Evolutionary conservation across 2,113 vertebrate genomes (phyloP), one percentile per base, ranked within the genome.

Genomic region (Chlorocebus sabaeus): DNA sequence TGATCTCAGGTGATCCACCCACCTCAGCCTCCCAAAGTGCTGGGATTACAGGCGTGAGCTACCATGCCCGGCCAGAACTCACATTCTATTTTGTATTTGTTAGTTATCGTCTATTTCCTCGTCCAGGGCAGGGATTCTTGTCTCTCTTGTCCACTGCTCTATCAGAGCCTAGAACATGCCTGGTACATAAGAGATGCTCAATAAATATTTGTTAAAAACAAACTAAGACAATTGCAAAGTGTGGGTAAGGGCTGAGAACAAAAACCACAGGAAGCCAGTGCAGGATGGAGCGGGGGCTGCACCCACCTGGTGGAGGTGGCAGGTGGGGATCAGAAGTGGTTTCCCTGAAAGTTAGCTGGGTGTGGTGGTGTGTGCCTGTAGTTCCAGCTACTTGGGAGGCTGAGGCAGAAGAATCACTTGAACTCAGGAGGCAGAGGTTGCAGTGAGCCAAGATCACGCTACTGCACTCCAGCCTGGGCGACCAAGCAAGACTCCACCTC

Each of bases 81-180:
- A 12, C 1, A 0, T 3, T 61, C 2, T 25, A 38, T 8, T 27
- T 6, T 25, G 0, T 2, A 1, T 2, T 6, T 67, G 3, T 17
- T 22, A 30, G 40, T 13, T 27, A 3, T 2, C 0, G 1, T 22
- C 43, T 1, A 9, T 45, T 61, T 81, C 79, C 67, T 23, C 9
- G 0, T 40, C 22, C 13, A 55, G 30, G 22, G 45, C 52, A 59
- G 90, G 35, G 55, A 43, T 10, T 75, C 8, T 61, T 55, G 68
- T 52, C 59, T 68, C n/a, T 35, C 45, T 55, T 18, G 59, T 38
- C 64, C 55, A 23, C 81, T 20, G 35, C 11, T 22, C 2, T 13
- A 35, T 73, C 48, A 75, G 84, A 59, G 32, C 67, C 30, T 8
- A 6, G 25, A 43, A 32, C 75, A 11, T 4, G 16, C 48, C 67